Evolutionary conservation across 1,140 invertebrate genomes (phyloP).

Genomic region (Pachypsylla venusta): DNA sequence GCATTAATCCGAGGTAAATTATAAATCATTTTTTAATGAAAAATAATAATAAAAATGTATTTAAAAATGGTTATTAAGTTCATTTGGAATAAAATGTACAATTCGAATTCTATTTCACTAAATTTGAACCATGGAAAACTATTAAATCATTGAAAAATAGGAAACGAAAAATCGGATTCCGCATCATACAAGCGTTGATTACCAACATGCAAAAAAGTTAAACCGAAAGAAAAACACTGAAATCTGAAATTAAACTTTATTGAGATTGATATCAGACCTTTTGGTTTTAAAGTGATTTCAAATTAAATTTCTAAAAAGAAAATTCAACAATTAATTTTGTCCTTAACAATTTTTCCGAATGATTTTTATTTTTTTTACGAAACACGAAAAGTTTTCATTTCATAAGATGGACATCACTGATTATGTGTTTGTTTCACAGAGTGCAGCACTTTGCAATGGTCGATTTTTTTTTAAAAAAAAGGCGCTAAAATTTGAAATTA

Average conservation of each 20-base stretch:
- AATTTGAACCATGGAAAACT: too few relatives aligned
- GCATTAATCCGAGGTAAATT: constrained; percentile 6
- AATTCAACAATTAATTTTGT: too few relatives aligned
- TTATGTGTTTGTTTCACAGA: background rate
- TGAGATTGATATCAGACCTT: too few relatives aligned
- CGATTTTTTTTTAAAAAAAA: too few relatives aligned
- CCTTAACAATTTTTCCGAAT: too few relatives aligned
- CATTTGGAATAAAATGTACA: too few relatives aligned
- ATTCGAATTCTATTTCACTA: background rate
- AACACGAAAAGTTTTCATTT: background rate
- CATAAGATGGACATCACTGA: background rate
- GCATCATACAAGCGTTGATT: background rate
- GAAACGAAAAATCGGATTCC: constrained; percentile 4
- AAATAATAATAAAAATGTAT: too few relatives aligned
- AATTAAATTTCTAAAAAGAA: too few relatives aligned
- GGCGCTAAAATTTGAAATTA: background rate
- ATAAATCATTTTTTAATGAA: background rate
- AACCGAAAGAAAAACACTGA: background rate
- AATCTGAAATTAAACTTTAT: too few relatives aligned
- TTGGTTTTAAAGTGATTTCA: too few relatives aligned
- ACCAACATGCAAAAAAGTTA: background rate
- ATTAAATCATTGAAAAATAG: too few relatives aligned
- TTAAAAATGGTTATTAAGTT: too few relatives aligned
- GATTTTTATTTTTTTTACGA: constrained; percentile 7
- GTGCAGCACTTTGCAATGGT: background rate